Conservation (phyloP, 2,888 invertebrate species). For the Heliconius ismenius region DNA sequence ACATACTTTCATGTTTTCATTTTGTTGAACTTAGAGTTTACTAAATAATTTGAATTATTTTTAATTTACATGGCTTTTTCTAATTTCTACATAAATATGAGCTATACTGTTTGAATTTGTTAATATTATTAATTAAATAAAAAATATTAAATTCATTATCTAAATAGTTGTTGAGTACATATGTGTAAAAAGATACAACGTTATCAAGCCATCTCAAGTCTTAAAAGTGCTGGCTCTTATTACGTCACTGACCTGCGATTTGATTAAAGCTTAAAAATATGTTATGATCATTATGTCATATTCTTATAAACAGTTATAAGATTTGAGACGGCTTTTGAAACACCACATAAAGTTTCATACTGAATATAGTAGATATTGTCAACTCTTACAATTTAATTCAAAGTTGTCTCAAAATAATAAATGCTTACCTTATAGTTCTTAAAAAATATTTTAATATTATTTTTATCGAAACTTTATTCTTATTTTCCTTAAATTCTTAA, state of each 20-base stretch:
- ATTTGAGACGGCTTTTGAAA: no score
- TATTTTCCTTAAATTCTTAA: no score
- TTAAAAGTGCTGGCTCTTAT: neutral
- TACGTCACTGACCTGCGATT: neutral
- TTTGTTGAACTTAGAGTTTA: neutral
- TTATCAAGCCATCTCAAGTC: neutral
- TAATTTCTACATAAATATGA: no score
- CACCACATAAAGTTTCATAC: neutral
- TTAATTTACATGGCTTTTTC: no score
- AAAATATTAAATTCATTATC: neutral
- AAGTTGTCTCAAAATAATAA: neutral
- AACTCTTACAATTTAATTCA: neutral
- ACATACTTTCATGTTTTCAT: neutral
- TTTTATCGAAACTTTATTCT: no score
- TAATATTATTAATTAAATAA: neutral
- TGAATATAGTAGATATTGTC: neutral
- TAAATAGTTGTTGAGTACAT: neutral
- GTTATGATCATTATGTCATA: neutral
- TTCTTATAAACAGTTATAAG: neutral
- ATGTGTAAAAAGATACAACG: neutral
- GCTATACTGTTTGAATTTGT: neutral
- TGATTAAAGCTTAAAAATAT: conserved; percentile 6
- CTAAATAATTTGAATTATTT: no score
- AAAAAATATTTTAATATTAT: no score
- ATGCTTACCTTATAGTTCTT: neutral